Evolutionary conservation across 1,140 invertebrate genomes (phyloP), one percentile per base, ranked within the genome.

Genomic region (Drosophila mojavensis): DNA sequence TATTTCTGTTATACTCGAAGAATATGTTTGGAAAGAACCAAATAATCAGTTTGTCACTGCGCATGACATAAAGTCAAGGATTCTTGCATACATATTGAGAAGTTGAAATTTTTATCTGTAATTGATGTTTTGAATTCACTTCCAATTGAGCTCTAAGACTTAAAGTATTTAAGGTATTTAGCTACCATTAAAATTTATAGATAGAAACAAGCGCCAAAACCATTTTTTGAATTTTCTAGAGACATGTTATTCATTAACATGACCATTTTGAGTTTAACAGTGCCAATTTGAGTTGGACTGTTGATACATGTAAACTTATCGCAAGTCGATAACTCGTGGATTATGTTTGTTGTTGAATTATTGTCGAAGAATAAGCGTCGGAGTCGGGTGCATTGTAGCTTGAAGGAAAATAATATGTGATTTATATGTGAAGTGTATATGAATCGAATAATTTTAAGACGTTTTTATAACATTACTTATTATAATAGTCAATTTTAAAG

Each of bases 281-380:
- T 60, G n/a, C 62, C 69, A 59, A 60, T 59, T 65, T 60, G 69
- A 68, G 64, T 61, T 45, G 4, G 15, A 47, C 54, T 67, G 36
- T 45, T 30, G 36, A 30, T 36, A 36, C 26, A 10, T 45, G 9
- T 5, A 58, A 55, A 47, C 36, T 5, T 66, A 65, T 65, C 69
- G 64, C 30, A n/a, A 17, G 53, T 33, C 63, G 63, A 67, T 73
- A 68, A 30, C 5, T 68, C 5, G 13, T 17, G 39, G 11, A 36
- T 61, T 48, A 61, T 64, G 54, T 73, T 73, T 73, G 63, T 72
- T 73, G 64, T 61, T 73, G 48, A 60, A 60, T 55, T 73, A 48
- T 73, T 41, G 53, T 62, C 59, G 53, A 74, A 63, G 65, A 50
- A 58, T 43, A 63, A 58, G 56, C 50, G 36, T 56, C 41, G 50